Base-by-base conservation (phyloP, 2,113 vertebrate species). In the Pelvicachromis taeniatus region DNA sequence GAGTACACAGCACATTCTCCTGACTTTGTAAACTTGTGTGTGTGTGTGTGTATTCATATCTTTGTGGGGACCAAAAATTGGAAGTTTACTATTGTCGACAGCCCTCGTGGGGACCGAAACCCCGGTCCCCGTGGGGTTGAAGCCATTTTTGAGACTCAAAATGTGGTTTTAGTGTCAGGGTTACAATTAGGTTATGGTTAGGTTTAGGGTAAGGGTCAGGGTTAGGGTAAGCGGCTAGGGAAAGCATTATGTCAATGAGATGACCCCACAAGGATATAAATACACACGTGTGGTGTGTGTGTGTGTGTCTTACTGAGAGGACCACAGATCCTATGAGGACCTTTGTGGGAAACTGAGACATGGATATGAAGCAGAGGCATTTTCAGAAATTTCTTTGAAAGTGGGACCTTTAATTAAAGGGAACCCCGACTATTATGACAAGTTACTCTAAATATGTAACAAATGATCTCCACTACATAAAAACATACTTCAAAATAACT, bases 11-110 rank as follows among this genome's bases (percentile, higher is more conserved):
- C 68, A 9, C 26, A 68, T 13, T 5, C 1, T 0, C 42, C 0
- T 29, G 14, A 48, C 42, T 73, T 73, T 45, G 13, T 45, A 21
- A 26, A 53, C 54, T 65, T 82, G 70, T 86, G 48, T 77, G 52
- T 61, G 85, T 78, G 80, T 35, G 31, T 0, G 0, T 38, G 59
- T 38, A 63, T 63, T 63, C 35, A 63, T 63, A 38, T 35, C 59
- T 38, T 63, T 63, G 59, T n/a, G 31, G 4, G 6, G 59, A 35
- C 1, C 6, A 4, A 63, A 63, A 35, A 4, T 63, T n/a, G 6
- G 59, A 63, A 3, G 10, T 63, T 63, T 63, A n/a, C 17, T n/a
- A 0, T 63, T n/a, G n/a, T n/a, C n/a, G n/a, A n/a, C n/a, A n/a
- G n/a, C n/a, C 35, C 31, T 35, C n/a, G 17, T 1, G 9, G 31